Evolutionary conservation across 23 tunicate genomes (phyloP).

Genomic region (Ascidia mentula): DNA sequence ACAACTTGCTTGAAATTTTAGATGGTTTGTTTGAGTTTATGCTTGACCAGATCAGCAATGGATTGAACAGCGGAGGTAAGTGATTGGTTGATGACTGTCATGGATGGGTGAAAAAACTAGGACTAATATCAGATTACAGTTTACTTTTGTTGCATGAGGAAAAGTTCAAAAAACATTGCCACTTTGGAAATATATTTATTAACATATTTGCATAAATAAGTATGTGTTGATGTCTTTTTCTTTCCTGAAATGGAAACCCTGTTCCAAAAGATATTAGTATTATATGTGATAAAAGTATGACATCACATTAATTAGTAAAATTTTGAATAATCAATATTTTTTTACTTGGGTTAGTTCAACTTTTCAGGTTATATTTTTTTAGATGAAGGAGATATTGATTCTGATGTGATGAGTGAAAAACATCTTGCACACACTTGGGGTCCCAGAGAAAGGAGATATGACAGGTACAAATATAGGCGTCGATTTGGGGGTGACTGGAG

Average conservation of each 20-base stretch:
- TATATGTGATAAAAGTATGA: too few relatives aligned
- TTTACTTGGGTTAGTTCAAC: too few relatives aligned
- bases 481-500: too few relatives aligned
- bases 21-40: constrained; percentile 87
- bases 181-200: background rate
- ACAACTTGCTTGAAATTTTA: constrained; percentile 79
- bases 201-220: background rate
- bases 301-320: too few relatives aligned
- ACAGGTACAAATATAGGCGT: background rate
- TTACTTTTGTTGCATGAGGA: too few relatives aligned
- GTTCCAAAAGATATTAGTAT: too few relatives aligned
- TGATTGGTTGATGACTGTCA: too few relatives aligned
- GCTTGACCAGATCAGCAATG: constrained; percentile 64
- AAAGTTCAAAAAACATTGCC: background rate
- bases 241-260: too few relatives aligned
- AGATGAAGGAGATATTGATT: constrained; percentile 86
- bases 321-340: too few relatives aligned
- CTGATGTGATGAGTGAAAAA: constrained; percentile 52
- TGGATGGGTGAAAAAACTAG: too few relatives aligned
- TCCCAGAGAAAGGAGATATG: background rate
- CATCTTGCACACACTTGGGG: background rate
- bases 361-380: background rate
- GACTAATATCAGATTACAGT: too few relatives aligned
- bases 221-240: too few relatives aligned
- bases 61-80: constrained; percentile 71